These are phyloP conservation scores for Caranx ignobilis DNA, from an alignment of 2,113 vertebrate genomes.

Conservation along the genomic window DNA sequence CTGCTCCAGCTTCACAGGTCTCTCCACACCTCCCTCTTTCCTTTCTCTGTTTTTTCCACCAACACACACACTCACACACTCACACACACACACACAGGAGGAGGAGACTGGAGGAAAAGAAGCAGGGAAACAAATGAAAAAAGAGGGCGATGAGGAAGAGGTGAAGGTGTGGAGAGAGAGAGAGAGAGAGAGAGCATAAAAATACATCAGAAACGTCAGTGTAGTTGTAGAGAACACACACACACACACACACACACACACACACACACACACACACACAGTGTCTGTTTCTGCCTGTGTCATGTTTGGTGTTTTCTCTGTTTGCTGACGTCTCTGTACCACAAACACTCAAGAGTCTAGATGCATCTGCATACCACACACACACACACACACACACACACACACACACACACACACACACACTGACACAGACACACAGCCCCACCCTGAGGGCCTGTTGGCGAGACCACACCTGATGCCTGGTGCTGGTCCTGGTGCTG, in stretches of 20 bases:
- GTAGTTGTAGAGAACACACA: slow-evolving; percentile 16
- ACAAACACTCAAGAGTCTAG: neutral
- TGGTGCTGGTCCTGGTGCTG: slow-evolving; percentile 30
- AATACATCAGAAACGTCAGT: slow-evolving; percentile 10
- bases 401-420: slow-evolving; percentile 41
- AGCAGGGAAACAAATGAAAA: slow-evolving; percentile 3
- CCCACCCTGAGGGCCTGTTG: slow-evolving; percentile 52
- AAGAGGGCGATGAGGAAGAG: neutral
- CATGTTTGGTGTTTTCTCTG: slow-evolving; percentile 16
- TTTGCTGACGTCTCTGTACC: slow-evolving; percentile 7
- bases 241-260: too few relatives aligned
- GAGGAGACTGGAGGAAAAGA: neutral
- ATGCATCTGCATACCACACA: slow-evolving; percentile 55
- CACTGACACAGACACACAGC: slow-evolving; percentile 1
- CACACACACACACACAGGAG: slow-evolving; percentile 25
- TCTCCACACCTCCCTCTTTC: slow-evolving; percentile 33
- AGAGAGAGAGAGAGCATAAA: neutral
- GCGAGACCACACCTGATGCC: slow-evolving; percentile 66
- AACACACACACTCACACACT: slow-evolving; percentile 36
- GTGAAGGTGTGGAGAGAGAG: neutral
- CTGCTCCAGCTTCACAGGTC: slow-evolving; percentile 64
- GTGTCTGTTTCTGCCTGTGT: neutral
- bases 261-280: too few relatives aligned
- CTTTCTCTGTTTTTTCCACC: neutral
- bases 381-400: slow-evolving; percentile 9